Percentiles rank a stretch among this genome's conserved stretches.
Evolutionary conservation across 1,140 invertebrate species (phyloP).

Genomic region (Nasonia longicornis): DNA sequence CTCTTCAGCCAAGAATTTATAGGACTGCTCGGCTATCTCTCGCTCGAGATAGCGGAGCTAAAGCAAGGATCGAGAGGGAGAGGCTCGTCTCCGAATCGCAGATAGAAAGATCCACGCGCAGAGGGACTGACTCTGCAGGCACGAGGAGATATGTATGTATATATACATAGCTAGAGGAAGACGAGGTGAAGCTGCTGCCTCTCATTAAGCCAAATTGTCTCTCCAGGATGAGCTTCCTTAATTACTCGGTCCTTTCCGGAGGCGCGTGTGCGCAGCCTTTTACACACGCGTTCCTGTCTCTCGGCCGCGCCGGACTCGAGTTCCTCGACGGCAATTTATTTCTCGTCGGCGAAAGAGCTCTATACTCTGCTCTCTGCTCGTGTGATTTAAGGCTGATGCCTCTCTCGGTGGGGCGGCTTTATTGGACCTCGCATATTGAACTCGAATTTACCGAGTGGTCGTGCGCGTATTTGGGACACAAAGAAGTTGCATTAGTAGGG

Average conservation of each 20-base stretch:
- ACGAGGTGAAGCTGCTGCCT: constrained; percentile 47
- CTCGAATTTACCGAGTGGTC: neutral
- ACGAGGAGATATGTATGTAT: neutral
- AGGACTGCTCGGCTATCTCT: constrained; percentile 14
- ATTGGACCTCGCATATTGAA: constrained; percentile 7
- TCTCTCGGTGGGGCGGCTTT: constrained; percentile 5
- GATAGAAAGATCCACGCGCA: constrained; percentile 18
- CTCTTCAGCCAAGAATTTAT: constrained; percentile 25
- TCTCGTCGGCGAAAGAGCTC: neutral
- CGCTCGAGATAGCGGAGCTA: neutral
- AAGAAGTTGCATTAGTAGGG: no score
- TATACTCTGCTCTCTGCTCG: neutral
- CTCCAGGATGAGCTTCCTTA: constrained; percentile 63
- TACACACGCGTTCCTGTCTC: constrained; percentile 43
- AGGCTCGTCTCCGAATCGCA: neutral
- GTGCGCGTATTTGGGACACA: neutral
- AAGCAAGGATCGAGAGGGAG: neutral
- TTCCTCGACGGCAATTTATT: constrained; percentile 40
- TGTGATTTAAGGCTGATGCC: constrained; percentile 35
- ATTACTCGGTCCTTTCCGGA: constrained; percentile 57
- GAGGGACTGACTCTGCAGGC: neutral
- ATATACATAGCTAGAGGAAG: neutral
- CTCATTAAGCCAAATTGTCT: constrained; percentile 67
- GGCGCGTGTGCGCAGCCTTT: constrained; percentile 26
- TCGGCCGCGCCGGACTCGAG: neutral